These are phyloP conservation scores for Phrynosoma blainvillii DNA, from an alignment of 2,113 vertebrate species.

Conservation along the genomic window DNA sequence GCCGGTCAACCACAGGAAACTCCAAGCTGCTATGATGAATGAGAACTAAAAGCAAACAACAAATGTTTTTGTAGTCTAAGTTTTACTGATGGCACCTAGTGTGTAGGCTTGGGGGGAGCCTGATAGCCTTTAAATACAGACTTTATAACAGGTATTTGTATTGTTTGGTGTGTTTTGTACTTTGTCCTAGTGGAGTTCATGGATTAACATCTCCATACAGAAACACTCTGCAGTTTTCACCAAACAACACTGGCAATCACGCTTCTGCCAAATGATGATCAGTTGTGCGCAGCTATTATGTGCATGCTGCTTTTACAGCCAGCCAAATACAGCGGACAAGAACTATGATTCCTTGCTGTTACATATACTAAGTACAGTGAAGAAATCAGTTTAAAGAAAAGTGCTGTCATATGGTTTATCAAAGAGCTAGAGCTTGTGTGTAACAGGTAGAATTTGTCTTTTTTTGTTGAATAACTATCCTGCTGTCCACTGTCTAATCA, in stretches of 20 bases:
- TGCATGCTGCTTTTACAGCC: conserved; percentile 41
- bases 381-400: conserved; percentile 53
- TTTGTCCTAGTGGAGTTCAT: conserved; percentile 24
- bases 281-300: background rate
- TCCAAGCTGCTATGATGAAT: conserved; percentile 40
- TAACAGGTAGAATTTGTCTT: background rate
- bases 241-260: background rate
- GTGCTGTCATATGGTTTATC: conserved; percentile 25
- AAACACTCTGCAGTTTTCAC: background rate
- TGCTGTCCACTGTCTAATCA: background rate
- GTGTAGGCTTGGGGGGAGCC: background rate
- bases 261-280: background rate
- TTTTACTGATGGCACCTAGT: conserved; percentile 25
- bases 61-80: conserved; percentile 22
- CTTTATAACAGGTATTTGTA: background rate
- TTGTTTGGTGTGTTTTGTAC: conserved; percentile 29
- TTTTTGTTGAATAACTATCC: background rate
- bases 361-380: conserved; percentile 39
- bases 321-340: conserved; percentile 52
- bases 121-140: conserved; percentile 31
- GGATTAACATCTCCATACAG: background rate
- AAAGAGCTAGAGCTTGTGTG: background rate
- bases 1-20: conserved; percentile 51
- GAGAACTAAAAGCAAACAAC: conserved; percentile 45
- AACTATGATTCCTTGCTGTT: conserved; percentile 53